These are phyloP conservation scores for Stomorhina lunata DNA, from an alignment of 2,888 invertebrate genomes.

Conservation along the genomic window DNA sequence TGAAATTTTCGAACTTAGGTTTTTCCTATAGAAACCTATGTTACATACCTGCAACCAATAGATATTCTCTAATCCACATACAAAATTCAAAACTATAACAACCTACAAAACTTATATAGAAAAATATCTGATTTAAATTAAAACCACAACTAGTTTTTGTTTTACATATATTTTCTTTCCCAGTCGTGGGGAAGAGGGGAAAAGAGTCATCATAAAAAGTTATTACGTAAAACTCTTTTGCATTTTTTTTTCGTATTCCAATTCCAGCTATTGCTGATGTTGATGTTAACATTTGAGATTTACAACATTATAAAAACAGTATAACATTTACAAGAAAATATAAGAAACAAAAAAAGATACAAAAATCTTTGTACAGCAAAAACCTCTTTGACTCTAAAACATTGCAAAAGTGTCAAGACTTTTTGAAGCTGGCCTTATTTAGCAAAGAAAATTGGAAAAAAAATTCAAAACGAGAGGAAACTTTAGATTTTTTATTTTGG, in stretches of 20 bases:
- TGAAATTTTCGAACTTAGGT: no score
- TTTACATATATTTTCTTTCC: background rate
- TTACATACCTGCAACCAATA: no score
- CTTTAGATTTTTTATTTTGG: background rate
- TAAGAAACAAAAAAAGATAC: background rate
- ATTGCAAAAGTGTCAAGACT: background rate
- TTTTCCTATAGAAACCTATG: no score
- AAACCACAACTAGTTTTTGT: background rate
- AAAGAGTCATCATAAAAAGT: constrained; percentile 39
- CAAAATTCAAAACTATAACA: background rate
- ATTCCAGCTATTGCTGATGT: background rate
- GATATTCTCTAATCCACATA: no score
- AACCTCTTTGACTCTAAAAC: background rate
- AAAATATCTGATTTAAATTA: no score
- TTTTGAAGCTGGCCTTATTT: background rate
- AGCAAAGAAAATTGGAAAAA: background rate
- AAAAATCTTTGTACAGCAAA: background rate
- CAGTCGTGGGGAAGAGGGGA: background rate
- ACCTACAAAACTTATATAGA: no score
- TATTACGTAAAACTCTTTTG: constrained; percentile 50
- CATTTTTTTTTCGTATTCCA: constrained; percentile 4
- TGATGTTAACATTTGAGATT: constrained; percentile 29
- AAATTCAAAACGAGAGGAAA: background rate
- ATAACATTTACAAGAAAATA: background rate
- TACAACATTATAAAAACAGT: background rate